phyloP scores from a whole-genome alignment of 2,113 vertebrate species.

The Spilogale gracilis region DNA sequence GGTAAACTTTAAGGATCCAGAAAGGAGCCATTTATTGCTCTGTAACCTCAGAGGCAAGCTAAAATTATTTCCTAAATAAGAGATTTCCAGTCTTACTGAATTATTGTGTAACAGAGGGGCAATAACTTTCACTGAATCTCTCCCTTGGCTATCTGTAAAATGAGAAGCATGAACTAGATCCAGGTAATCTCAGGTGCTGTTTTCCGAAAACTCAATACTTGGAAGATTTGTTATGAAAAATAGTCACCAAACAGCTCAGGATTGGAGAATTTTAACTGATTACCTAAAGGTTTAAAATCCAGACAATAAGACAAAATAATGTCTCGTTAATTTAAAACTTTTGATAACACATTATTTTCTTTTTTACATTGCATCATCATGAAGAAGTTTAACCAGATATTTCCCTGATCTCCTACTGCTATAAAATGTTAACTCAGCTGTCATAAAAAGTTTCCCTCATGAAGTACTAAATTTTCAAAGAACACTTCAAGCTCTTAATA shows the following conservation, averaged over 20 bases:
- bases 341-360: neutral
- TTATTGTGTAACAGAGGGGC: slow-evolving; percentile 79
- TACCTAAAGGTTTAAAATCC: neutral
- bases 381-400: neutral
- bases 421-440: slow-evolving; percentile 20
- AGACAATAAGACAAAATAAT: neutral
- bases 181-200: slow-evolving; percentile 63
- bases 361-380: neutral
- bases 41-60: slow-evolving; percentile 81
- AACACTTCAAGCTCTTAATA: slow-evolving; percentile 3
- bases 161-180: slow-evolving; percentile 76
- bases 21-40: slow-evolving; percentile 85
- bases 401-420: neutral
- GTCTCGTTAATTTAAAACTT: neutral
- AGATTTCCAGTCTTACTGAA: slow-evolving; percentile 85
- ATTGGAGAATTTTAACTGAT: slow-evolving; percentile 38
- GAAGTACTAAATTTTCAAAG: slow-evolving; percentile 33
- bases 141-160: slow-evolving; percentile 85
- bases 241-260: neutral
- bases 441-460: neutral
- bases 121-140: slow-evolving; percentile 82
- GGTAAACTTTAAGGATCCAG: slow-evolving; percentile 80
- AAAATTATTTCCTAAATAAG: slow-evolving; percentile 89
- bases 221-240: slow-evolving; percentile 72
- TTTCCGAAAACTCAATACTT: slow-evolving; percentile 75